These are phyloP conservation scores for Didymodactylos carnosus DNA, from an alignment of 2,888 invertebrate species.

Conservation along the genomic window DNA sequence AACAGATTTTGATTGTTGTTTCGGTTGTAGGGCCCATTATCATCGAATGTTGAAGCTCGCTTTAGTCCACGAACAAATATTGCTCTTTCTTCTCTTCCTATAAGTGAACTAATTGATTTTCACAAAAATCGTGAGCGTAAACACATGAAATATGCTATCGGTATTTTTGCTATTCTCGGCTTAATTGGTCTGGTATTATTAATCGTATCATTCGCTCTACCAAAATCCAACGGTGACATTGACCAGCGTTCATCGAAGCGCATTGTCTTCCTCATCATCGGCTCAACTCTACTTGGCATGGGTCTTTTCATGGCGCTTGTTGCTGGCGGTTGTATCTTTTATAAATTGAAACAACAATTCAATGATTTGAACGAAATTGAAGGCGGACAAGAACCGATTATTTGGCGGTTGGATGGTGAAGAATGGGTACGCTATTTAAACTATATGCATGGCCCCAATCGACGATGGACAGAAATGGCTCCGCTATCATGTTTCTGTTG, in stretches of 20 bases:
- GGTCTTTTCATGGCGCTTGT: not conserved
- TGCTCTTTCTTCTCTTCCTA: not conserved
- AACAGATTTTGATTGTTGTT: too few species aligned
- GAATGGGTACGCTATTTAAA: not conserved
- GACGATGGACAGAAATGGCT: not conserved
- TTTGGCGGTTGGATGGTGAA: not conserved
- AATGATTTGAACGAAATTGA: not conserved
- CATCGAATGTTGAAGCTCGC: not conserved
- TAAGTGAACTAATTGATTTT: not conserved
- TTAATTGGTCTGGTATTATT: not conserved
- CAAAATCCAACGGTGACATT: not conserved
- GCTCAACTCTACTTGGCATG: not conserved
- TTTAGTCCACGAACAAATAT: not conserved
- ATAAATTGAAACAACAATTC: too few species aligned
- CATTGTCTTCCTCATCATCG: not conserved
- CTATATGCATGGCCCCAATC: not conserved
- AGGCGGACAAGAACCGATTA: not conserved
- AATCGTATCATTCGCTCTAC: not conserved
- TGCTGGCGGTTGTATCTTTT: not conserved
- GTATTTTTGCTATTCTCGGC: not conserved
- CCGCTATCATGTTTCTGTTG: not conserved
- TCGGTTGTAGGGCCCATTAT: not conserved
- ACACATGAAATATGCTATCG: not conserved
- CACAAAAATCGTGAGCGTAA: not conserved
- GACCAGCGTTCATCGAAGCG: not conserved